These are phyloP conservation scores for Drosophila repleta DNA, from an alignment of 1,140 invertebrate genomes.

Conservation along the genomic window DNA sequence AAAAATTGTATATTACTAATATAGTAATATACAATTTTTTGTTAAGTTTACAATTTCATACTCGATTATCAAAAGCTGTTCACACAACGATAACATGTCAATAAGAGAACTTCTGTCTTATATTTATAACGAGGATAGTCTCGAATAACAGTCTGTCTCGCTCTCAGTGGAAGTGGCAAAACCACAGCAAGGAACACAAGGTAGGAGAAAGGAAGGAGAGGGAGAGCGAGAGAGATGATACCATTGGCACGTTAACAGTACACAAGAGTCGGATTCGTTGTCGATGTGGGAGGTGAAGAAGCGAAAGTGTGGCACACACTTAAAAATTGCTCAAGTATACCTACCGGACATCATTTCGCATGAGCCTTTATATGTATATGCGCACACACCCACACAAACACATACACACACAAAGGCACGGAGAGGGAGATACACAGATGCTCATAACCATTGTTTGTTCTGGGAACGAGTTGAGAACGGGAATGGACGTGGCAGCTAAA, in stretches of 20 bases:
- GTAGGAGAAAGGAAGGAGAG: neutral
- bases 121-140: neutral
- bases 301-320: slow-evolving; percentile 66
- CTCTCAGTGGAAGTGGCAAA: slow-evolving; percentile 30
- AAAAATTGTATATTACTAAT: too few species aligned
- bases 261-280: neutral
- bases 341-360: slow-evolving; percentile 76
- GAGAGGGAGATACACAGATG: neutral
- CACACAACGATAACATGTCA: too few species aligned
- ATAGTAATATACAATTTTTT: too few species aligned
- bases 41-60: too few species aligned
- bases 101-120: neutral
- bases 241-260: slow-evolving; percentile 10
- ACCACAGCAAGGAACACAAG: slow-evolving; percentile 10
- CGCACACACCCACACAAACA: slow-evolving; percentile 21
- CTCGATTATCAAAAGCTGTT: too few species aligned
- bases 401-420: neutral
- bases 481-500: slow-evolving; percentile 25
- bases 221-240: neutral
- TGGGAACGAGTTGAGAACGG: slow-evolving; percentile 12
- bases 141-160: neutral
- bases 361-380: slow-evolving; percentile 59
- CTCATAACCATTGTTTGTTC: slow-evolving; percentile 65
- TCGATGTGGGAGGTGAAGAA: slow-evolving; percentile 28
- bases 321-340: slow-evolving; percentile 78